Evolutionary conservation across 1,140 invertebrate species (phyloP).

Genomic region (Bradysia coprophila): DNA sequence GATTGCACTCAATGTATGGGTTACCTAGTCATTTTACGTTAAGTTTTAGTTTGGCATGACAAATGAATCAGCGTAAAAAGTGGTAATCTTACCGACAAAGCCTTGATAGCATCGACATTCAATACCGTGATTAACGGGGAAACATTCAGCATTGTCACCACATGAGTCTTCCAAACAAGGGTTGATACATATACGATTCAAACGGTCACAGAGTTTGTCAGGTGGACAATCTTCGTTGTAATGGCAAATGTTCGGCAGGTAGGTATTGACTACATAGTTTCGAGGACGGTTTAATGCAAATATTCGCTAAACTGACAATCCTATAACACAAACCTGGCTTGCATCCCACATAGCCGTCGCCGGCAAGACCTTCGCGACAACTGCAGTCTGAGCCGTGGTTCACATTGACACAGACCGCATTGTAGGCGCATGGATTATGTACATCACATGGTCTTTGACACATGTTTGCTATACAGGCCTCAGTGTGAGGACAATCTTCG

Average conservation of each 20-base stretch:
- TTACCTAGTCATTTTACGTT: too few relatives aligned
- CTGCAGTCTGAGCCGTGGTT: conserved; percentile 71
- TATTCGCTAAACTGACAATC: too few relatives aligned
- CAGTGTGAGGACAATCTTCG: conserved; percentile 57
- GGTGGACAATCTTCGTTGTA: conserved; percentile 79
- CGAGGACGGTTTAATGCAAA: too few relatives aligned
- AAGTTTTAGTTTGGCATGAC: too few relatives aligned
- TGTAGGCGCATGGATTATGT: conserved; percentile 60
- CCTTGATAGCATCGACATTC: conserved; percentile 60
- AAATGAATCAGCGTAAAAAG: too few relatives aligned
- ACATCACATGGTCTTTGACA: conserved; percentile 68
- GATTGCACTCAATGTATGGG: conserved; percentile 58
- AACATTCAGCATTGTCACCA: conserved; percentile 66
- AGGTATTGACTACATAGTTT: too few relatives aligned
- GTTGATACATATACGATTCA: conserved; percentile 65
- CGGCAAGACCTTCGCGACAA: conserved; percentile 66
- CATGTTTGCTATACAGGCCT: conserved; percentile 60
- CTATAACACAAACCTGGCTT: conserved; percentile 49
- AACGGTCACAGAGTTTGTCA: conserved; percentile 56
- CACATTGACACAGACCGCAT: conserved; percentile 75
- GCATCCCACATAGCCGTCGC: conserved; percentile 66
- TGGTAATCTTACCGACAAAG: too few relatives aligned
- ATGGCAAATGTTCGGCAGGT: conserved; percentile 54
- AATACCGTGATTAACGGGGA: conserved; percentile 52
- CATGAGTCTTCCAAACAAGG: conserved; percentile 68